phyloP scores from a whole-genome alignment of 2,888 invertebrate genomes.

The Leucophenga montana region DNA sequence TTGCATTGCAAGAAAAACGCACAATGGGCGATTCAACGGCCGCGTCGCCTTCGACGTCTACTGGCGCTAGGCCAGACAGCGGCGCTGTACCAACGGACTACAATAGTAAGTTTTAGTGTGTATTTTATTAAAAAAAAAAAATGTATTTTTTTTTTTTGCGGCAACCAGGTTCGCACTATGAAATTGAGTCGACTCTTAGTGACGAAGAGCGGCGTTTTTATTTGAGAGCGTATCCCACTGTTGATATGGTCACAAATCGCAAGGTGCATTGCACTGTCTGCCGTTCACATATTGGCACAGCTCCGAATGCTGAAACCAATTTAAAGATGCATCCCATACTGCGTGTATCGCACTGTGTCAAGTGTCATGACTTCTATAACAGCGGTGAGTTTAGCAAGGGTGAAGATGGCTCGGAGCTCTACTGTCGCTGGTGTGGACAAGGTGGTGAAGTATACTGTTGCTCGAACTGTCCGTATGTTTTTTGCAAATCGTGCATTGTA shows the following conservation, averaged over 20 bases:
- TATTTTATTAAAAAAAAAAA: too few species aligned
- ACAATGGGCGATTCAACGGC: background rate
- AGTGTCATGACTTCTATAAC: constrained; percentile 84
- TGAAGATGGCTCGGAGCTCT: constrained; percentile 87
- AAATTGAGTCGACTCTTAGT: constrained; percentile 76
- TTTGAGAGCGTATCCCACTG: constrained; percentile 75
- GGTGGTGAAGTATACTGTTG: constrained; percentile 87
- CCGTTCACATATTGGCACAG: constrained; percentile 83
- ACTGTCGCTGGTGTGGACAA: constrained; percentile 89
- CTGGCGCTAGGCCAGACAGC: background rate
- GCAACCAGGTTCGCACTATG: constrained; percentile 61
- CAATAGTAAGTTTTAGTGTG: background rate
- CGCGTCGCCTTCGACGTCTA: background rate
- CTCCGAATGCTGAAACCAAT: constrained; percentile 77
- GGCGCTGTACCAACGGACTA: background rate
- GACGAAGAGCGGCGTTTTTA: constrained; percentile 76
- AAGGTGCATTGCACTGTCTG: constrained; percentile 84
- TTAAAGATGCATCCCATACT: constrained; percentile 84
- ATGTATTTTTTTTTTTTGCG: too few species aligned
- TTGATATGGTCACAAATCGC: constrained; percentile 76
- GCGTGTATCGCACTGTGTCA: constrained; percentile 81
- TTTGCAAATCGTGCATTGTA: constrained; percentile 85
- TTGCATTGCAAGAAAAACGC: background rate
- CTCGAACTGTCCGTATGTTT: constrained; percentile 82
- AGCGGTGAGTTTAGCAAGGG: constrained; percentile 88